Conservation (phyloP, 1,140 invertebrate species). For the Coenobita brevimanus region DNA sequence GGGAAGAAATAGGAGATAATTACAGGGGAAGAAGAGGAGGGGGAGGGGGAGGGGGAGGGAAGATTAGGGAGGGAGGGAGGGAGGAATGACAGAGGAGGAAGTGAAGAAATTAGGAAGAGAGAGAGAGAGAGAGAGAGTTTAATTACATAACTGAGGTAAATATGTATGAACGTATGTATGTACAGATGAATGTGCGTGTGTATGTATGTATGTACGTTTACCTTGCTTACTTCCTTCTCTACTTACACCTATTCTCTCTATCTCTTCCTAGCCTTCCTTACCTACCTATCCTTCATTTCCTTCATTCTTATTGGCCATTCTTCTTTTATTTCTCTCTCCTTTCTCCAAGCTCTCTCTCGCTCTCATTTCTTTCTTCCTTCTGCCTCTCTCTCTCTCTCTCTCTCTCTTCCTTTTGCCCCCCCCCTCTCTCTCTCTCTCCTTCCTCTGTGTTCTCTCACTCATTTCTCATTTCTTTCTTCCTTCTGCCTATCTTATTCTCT, state of each 20-base stretch:
- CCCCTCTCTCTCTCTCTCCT: background rate
- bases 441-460: background rate
- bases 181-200: background rate
- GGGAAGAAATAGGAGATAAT: background rate
- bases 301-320: background rate
- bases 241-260: background rate
- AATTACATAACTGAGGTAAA: background rate
- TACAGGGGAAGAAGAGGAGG: background rate
- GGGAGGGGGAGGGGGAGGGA: background rate
- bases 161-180: background rate
- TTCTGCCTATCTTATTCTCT: background rate
- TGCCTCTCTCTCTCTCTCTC: background rate
- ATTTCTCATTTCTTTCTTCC: background rate
- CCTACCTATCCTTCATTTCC: background rate
- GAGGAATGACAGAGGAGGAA: background rate
- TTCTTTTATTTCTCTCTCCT: background rate
- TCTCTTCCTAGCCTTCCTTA: background rate
- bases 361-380: background rate
- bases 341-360: background rate
- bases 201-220: background rate
- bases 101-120: background rate
- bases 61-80: no score
- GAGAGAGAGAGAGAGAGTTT: no score
- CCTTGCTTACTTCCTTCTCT: background rate
- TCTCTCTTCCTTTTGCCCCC: background rate